Conservation (phyloP, 1,140 invertebrate genomes). For the Nephotettix cincticeps region DNA sequence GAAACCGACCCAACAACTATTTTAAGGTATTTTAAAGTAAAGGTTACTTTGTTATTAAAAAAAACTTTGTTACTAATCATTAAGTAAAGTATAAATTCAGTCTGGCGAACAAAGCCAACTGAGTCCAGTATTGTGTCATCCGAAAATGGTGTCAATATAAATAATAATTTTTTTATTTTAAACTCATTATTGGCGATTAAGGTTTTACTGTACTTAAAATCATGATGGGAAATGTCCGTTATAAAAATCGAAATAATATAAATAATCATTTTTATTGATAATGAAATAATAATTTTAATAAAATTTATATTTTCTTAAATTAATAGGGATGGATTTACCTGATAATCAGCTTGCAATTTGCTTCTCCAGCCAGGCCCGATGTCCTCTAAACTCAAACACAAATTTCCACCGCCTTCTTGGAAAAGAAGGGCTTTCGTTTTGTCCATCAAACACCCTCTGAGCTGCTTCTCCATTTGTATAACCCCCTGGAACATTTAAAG, state of each 20-base stretch:
- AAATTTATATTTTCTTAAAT: not conserved
- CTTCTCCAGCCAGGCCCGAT: slow-evolving; percentile 84
- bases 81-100: too few relatives aligned
- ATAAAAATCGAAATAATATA: not conserved
- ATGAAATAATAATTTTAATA: not conserved
- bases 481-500: slow-evolving; percentile 56
- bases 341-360: slow-evolving; percentile 81
- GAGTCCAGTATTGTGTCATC: too few relatives aligned
- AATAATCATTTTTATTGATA: not conserved
- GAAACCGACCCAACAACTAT: too few relatives aligned
- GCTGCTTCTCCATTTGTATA: slow-evolving; percentile 68
- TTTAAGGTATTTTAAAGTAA: too few relatives aligned
- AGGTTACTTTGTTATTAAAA: too few relatives aligned
- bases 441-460: slow-evolving; percentile 84
- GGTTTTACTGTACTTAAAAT: not conserved
- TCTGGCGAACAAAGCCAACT: too few relatives aligned
- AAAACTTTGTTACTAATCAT: too few relatives aligned
- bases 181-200: not conserved
- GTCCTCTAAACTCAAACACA: slow-evolving; percentile 84
- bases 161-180: too few relatives aligned
- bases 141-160: too few relatives aligned
- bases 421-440: slow-evolving; percentile 84
- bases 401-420: slow-evolving; percentile 83
- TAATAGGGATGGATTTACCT: slow-evolving; percentile 50
- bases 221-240: not conserved